A percentile compares a stretch with the other conserved stretches of the same genome.
These are phyloP conservation scores for Rhynchotus rufescens DNA, from an alignment of 2,797 vertebrate species.

Conservation along the genomic window DNA sequence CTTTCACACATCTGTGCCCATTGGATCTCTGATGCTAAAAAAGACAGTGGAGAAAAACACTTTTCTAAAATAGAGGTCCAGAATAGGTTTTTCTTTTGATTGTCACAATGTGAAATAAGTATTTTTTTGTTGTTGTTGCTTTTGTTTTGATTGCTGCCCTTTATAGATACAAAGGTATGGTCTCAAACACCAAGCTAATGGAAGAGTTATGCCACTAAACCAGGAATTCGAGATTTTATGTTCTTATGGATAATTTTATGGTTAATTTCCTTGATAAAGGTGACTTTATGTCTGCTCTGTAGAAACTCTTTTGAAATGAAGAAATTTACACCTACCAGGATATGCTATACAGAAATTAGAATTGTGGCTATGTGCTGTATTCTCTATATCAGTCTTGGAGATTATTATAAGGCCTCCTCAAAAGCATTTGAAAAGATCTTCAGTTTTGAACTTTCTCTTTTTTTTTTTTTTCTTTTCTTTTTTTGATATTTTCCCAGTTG, in stretches of 20 bases:
- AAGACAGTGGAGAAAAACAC: background rate
- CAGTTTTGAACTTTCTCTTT: background rate
- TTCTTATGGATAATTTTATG: background rate
- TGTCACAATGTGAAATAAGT: background rate
- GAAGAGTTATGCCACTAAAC: background rate
- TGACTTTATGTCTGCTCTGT: background rate
- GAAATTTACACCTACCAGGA: background rate
- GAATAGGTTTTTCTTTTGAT: background rate
- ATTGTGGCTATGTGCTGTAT: background rate
- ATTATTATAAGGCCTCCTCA: background rate
- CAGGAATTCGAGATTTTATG: background rate
- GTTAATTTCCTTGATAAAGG: background rate
- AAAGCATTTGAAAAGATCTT: background rate
- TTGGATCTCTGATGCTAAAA: background rate
- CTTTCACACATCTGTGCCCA: background rate
- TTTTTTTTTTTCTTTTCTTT: conserved; percentile 11
- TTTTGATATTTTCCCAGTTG: background rate
- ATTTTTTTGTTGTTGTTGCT: background rate
- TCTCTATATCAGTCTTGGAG: background rate
- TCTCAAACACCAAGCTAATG: background rate
- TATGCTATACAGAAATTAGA: background rate
- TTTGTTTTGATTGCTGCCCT: background rate
- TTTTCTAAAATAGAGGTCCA: background rate
- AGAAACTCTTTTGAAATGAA: background rate
- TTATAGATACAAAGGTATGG: background rate